phyloP scores from a whole-genome alignment of 2,888 invertebrate genomes.

The Neoaliturus tenellus region DNA sequence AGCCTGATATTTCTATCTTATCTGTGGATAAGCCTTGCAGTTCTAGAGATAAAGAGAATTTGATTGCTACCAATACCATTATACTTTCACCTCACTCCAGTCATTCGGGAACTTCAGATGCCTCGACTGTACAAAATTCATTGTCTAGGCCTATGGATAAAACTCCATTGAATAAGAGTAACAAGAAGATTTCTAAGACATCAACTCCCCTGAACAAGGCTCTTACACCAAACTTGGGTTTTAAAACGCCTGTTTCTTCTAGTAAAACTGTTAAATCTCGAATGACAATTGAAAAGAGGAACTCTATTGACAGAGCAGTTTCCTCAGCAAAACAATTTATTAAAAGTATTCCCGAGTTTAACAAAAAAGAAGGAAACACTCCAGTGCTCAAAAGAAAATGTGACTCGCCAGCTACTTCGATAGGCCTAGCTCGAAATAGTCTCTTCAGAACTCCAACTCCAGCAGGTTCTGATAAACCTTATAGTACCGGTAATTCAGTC shows the following conservation, averaged over 20 bases:
- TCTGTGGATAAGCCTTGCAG: too few species aligned
- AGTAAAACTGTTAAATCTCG: not conserved
- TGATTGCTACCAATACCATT: not conserved
- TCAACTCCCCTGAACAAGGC: not conserved
- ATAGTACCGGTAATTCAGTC: not conserved
- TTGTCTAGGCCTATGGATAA: not conserved
- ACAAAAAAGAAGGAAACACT: not conserved
- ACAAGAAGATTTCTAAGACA: not conserved
- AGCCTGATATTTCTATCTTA: not conserved
- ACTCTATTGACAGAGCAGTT: slow-evolving; percentile 22
- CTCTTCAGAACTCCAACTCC: not conserved
- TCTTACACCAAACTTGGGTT: not conserved
- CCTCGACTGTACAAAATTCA: not conserved
- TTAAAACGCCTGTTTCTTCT: not conserved
- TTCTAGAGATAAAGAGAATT: not conserved
- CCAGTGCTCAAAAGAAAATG: not conserved
- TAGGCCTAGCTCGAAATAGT: not conserved
- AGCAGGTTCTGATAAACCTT: too few species aligned
- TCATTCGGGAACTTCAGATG: not conserved
- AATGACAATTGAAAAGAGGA: not conserved
- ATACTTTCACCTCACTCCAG: not conserved
- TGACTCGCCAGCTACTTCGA: not conserved
- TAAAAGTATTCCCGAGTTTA: not conserved
- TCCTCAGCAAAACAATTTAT: not conserved
- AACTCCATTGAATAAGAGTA: not conserved